Percentiles rank a stretch among this genome's conserved stretches.
Conservation (phyloP, 2,113 vertebrate genomes). For the Colistium nudipinnis region DNA sequence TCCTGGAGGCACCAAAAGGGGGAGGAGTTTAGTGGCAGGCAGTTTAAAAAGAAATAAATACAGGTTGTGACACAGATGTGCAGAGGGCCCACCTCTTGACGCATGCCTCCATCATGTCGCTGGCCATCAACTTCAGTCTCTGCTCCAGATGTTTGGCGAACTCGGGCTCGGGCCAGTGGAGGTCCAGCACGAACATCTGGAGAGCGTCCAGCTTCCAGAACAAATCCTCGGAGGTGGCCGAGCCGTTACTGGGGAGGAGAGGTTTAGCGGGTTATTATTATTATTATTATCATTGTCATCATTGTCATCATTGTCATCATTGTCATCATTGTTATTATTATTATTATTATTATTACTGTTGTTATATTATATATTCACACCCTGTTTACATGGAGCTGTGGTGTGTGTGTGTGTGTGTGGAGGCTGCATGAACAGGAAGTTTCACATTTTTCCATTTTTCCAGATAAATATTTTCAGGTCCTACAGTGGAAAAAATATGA, state of each 20-base stretch:
- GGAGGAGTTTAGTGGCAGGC: too few relatives aligned
- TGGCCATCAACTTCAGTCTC: constrained; percentile 97
- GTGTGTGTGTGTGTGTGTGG: too few relatives aligned
- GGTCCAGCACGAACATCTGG: constrained; percentile 94
- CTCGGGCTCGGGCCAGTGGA: constrained; percentile 97
- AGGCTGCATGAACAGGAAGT: too few relatives aligned
- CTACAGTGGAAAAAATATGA: too few relatives aligned
- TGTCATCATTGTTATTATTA: too few relatives aligned
- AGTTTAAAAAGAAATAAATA: neutral
- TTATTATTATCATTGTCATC: too few relatives aligned
- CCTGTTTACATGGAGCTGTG: too few relatives aligned
- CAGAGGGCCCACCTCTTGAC: constrained; percentile 88
- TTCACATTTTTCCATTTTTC: too few relatives aligned
- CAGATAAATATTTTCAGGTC: too few relatives aligned
- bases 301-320: too few relatives aligned
- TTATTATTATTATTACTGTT: too few relatives aligned
- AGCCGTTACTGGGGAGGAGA: constrained; percentile 85
- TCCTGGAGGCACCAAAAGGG: constrained; percentile 80
- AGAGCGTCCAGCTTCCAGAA: constrained; percentile 98
- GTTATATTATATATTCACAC: too few relatives aligned
- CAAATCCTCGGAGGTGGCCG: constrained; percentile 94
- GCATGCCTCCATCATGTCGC: constrained; percentile 99
- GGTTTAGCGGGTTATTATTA: neutral
- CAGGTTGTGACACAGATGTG: neutral
- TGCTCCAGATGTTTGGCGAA: constrained; percentile 97